Percentiles rank a stretch among this genome's conserved stretches.
Evolutionary conservation across 2,113 vertebrate genomes (phyloP).

Genomic region (Hucho hucho): DNA sequence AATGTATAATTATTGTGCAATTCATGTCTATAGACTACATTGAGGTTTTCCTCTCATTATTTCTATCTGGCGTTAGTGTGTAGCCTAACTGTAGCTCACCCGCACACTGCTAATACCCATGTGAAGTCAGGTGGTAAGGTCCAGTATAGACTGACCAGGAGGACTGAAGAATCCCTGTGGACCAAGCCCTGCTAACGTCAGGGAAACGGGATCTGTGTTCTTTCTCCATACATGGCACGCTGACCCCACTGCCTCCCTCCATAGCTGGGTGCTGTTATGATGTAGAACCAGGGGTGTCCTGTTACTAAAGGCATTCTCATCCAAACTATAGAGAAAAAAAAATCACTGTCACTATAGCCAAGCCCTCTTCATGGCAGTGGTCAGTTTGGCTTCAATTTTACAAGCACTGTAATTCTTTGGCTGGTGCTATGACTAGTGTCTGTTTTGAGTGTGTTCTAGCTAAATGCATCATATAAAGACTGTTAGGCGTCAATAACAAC

Average conservation of each 20-base stretch:
- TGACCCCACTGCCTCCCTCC: constrained; percentile 30
- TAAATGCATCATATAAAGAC: neutral
- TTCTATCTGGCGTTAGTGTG: too few species aligned
- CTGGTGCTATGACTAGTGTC: neutral
- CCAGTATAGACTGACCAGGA: constrained; percentile 4
- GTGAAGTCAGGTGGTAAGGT: neutral
- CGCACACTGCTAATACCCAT: too few species aligned
- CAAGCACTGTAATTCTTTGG: neutral
- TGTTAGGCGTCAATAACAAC: neutral
- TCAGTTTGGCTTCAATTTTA: neutral
- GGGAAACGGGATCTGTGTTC: constrained; percentile 53
- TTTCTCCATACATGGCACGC: constrained; percentile 19
- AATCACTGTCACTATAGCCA: neutral
- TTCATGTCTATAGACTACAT: too few species aligned
- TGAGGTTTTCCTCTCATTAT: too few species aligned
- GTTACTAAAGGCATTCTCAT: constrained; percentile 24
- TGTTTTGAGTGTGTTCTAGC: neutral
- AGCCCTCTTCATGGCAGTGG: neutral
- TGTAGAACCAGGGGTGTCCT: constrained; percentile 28
- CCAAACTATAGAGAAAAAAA: neutral
- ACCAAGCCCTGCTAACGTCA: constrained; percentile 33
- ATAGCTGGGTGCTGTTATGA: constrained; percentile 22
- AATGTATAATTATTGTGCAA: too few species aligned
- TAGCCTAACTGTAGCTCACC: too few species aligned
- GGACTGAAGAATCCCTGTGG: constrained; percentile 52